phyloP scores from a whole-genome alignment of 2,888 invertebrate species.

The Dicyrtoma fusca region DNA sequence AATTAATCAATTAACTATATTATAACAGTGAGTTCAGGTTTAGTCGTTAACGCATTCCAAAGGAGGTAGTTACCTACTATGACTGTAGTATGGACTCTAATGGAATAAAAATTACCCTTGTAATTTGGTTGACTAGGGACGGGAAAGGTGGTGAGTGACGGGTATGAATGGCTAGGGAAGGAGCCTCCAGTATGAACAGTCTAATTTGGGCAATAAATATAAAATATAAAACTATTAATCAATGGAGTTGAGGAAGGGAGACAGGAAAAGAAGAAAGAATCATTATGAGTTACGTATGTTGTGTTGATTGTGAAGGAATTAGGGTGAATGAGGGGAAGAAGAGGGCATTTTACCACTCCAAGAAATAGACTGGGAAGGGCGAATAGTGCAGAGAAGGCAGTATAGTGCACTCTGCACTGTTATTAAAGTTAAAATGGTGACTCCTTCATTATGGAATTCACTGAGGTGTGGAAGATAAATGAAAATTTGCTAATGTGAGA shows the following conservation, averaged over 20 bases:
- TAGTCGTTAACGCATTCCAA: too few species aligned
- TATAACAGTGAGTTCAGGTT: too few species aligned
- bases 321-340: background rate
- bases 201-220: conserved; percentile 21
- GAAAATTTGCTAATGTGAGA: conserved; percentile 35
- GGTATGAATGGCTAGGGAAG: too few species aligned
- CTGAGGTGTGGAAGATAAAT: conserved; percentile 43
- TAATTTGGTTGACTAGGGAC: too few species aligned
- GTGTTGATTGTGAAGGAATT: conserved; percentile 14
- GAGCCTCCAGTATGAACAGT: background rate
- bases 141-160: background rate
- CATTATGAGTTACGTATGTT: background rate
- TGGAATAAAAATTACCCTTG: too few species aligned
- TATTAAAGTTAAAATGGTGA: too few species aligned
- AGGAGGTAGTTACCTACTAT: too few species aligned
- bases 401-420: background rate
- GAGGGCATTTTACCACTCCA: background rate
- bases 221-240: conserved; percentile 16
- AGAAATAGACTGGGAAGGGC: background rate
- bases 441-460: conserved; percentile 36
- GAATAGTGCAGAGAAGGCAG: too few species aligned
- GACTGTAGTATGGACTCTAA: too few species aligned
- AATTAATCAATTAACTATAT: too few species aligned
- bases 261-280: background rate
- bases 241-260: conserved; percentile 4